phyloP scores from a whole-genome alignment of 2,113 vertebrate species.

The Noturus placidus region DNA sequence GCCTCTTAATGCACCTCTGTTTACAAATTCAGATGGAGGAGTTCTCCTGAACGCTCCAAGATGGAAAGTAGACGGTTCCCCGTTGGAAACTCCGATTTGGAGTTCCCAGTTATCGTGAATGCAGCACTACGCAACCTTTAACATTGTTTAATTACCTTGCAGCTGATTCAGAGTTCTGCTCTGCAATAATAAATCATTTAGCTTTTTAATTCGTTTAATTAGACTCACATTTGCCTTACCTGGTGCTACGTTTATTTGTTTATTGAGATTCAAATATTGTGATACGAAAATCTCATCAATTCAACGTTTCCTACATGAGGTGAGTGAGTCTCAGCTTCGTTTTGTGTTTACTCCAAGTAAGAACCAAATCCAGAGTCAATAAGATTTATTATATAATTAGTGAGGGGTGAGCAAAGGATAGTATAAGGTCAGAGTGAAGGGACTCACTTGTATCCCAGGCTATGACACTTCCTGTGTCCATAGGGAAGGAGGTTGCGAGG shows the following conservation, averaged over 20 bases:
- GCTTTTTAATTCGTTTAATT: no score
- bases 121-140: no score
- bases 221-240: background rate
- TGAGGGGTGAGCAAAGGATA: background rate
- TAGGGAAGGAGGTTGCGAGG: constrained; percentile 90
- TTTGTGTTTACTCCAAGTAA: background rate
- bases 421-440: background rate
- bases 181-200: no score
- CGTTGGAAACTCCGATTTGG: no score
- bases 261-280: no score
- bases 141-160: no score
- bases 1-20: no score
- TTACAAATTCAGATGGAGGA: background rate
- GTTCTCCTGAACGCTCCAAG: background rate
- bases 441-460: constrained; percentile 95
- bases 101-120: no score
- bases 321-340: background rate
- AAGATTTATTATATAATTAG: background rate
- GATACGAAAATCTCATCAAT: background rate
- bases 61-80: background rate
- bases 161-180: no score
- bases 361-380: background rate
- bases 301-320: background rate
- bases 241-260: background rate
- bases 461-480: constrained; percentile 96